Evolutionary conservation across 2,888 invertebrate species (phyloP).

Genomic region (Bellardia bayeri): DNA sequence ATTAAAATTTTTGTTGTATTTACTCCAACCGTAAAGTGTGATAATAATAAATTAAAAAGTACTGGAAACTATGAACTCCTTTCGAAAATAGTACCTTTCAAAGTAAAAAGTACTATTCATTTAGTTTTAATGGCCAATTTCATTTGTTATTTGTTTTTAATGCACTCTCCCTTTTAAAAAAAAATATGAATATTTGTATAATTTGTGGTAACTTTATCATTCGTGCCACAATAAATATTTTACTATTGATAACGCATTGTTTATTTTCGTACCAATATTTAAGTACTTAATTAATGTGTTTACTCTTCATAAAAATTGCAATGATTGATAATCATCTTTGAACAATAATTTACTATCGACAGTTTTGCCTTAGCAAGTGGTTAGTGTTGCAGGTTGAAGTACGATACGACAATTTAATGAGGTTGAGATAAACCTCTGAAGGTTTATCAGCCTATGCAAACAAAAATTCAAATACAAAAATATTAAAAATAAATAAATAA

Average conservation of each 20-base stretch:
- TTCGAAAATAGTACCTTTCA: too few species aligned
- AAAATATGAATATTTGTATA: not conserved
- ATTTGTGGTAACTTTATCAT: not conserved
- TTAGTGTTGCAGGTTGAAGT: conserved; percentile 26
- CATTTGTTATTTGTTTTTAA: not conserved
- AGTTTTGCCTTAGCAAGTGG: conserved; percentile 7
- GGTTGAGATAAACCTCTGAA: not conserved
- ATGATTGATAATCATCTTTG: not conserved
- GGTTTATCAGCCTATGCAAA: not conserved
- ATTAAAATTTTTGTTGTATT: too few species aligned
- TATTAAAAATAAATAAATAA: not conserved
- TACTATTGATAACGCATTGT: conserved; percentile 32
- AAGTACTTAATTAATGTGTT: conserved; percentile 3
- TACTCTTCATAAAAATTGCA: not conserved
- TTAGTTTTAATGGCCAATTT: too few species aligned
- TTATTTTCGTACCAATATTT: not conserved
- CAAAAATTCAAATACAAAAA: not conserved
- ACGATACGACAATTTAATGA: not conserved
- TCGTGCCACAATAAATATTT: conserved; percentile 7
- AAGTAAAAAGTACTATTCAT: too few species aligned
- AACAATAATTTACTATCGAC: conserved; percentile 3
- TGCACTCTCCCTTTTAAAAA: not conserved
- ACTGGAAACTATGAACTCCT: too few species aligned
- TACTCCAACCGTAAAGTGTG: too few species aligned
- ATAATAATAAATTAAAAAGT: too few species aligned